Evolutionary conservation across 2,888 invertebrate genomes (phyloP), one percentile per base, ranked within the genome.

Genomic region (Phymatocera aterrima): DNA sequence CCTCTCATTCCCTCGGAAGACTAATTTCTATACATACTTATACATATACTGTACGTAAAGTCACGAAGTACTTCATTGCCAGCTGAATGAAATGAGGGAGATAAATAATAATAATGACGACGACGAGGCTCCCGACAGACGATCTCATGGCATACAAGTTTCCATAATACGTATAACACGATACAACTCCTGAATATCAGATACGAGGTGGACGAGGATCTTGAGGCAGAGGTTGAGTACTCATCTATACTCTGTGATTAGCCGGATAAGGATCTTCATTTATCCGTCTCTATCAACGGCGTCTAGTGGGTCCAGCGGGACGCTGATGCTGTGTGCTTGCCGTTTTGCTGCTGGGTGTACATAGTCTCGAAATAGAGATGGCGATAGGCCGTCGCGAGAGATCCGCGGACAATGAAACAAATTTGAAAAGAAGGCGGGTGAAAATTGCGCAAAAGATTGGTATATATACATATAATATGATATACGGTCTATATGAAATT

Each of bases 211-310:
- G 31, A 8, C 18, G 37, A 46, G 40, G 6, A n/a, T n/a, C n/a
- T n/a, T n/a, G n/a, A 37, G 75, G 43, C 12, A n/a, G 57, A 75
- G 57, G 57, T 75, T 40, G 37, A 54, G 57, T 54, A 51, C 72
- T 37, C n/a, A n/a, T n/a, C n/a, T n/a, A n/a, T 51, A 60, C 72
- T 75, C 77, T 82, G 78, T 83, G 87, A 87, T 87, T 86, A 85
- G 83, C 79, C 74, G 78, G 86, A 85, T 87, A 84, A 77, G 80
- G 80, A 87, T 86, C 86, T 85, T 84, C 84, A 86, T 87, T 87
- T 86, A 87, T 85, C 82, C 80, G 61, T 28, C 61, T 77, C 78
- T 80, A 82, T 82, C 80, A 79, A 57, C 57, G n/a, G n/a, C n/a
- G 77, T 77, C 46, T 78, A 48, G 21, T 72, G 72, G n/a, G 78